Evolutionary conservation across 2,797 vertebrate genomes (phyloP), one percentile per base, ranked within the genome.

Genomic region (Bovichtus diacanthus): DNA sequence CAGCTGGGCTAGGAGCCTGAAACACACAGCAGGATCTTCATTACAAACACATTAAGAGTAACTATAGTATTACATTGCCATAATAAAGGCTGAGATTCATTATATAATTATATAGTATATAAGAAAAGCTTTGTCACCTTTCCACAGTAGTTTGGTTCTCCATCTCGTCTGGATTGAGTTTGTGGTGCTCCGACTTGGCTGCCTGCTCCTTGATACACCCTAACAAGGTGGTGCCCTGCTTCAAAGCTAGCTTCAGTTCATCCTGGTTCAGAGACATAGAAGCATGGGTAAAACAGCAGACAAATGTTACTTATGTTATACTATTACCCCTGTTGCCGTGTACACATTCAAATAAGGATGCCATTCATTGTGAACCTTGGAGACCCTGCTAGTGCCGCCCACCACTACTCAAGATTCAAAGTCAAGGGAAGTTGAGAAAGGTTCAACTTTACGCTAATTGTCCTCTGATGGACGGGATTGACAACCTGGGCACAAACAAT

Each of bases 61-160:
- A n/a, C 13, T 15, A 3, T 0, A 36, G 3, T 11, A 31, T 54
- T 5, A 0, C 19, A 43, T n/a, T 12, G 9, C 2, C 7, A 23
- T 36, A 5, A 7, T 19, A 38, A 15, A 53, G 18, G 23, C 16
- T 55, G 49, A 66, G 21, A 59, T 8, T 29, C 9, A 46, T 18
- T 43, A 27, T 39, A 10, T 9, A 10, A 21, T n/a, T n/a, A n/a
- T n/a, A n/a, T n/a, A n/a, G n/a, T 10, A 4, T 4, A 34, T 23
- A 12, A 65, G 44, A 44, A 11, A 18, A 19, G 2, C 15, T 18
- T 39, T n/a, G 12, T 84, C 54, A 98, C 98, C 97, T 97, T 90
- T 98, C 96, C 65, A 98, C 95, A 0, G 97, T 98, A 72, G 95
- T 96, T 64, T 96, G 94, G 75, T 99, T 98, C 87, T 99, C 97